Conservation (phyloP, 2,113 vertebrate genomes). For the Phalacrocorax aristotelis region DNA sequence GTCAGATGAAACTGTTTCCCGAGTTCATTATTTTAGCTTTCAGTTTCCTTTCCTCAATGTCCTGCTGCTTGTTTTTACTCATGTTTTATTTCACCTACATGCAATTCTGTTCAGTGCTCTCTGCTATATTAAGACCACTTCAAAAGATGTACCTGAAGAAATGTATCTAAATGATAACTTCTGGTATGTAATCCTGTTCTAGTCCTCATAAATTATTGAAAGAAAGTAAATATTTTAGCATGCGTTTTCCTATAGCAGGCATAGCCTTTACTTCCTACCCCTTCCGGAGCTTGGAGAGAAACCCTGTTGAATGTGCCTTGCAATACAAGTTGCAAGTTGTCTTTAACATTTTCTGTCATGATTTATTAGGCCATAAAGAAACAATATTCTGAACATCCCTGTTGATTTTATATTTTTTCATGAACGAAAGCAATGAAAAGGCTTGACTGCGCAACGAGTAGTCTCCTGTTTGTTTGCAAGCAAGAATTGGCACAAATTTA, state of each 20-base stretch:
- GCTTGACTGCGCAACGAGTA: background rate
- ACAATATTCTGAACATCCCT: background rate
- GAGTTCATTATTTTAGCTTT: background rate
- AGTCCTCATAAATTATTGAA: background rate
- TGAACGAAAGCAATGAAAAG: background rate
- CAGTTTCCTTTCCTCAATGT: background rate
- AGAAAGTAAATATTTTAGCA: slow-evolving; percentile 12
- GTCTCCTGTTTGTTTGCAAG: background rate
- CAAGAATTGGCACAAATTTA: background rate
- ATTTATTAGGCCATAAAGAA: background rate
- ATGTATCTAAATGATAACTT: background rate
- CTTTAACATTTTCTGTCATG: background rate
- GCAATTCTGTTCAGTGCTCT: background rate
- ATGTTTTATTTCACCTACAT: background rate
- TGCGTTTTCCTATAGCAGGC: background rate
- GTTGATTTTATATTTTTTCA: background rate
- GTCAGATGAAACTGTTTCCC: background rate
- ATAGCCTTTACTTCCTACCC: accelerated
- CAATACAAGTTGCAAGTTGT: background rate
- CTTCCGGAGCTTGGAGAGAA: background rate
- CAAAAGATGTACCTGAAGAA: background rate
- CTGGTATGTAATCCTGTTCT: background rate
- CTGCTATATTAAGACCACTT: background rate
- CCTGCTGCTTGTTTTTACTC: background rate
- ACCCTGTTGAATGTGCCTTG: background rate